These are phyloP conservation scores for Calypte anna DNA, from an alignment of 2,113 vertebrate species.

Conservation along the genomic window DNA sequence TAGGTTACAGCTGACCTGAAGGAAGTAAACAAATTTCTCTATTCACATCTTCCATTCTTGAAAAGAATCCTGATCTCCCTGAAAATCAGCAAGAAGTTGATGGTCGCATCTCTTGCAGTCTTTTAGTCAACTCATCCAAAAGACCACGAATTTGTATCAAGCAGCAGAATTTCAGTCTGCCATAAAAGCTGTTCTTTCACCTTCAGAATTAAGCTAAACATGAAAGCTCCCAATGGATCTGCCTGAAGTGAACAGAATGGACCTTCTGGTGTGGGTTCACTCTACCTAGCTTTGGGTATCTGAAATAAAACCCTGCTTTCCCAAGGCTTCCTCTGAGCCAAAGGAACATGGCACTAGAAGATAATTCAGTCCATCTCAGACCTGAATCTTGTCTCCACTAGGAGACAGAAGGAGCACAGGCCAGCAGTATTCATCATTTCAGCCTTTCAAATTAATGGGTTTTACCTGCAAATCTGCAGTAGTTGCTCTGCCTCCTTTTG, in stretches of 20 bases:
- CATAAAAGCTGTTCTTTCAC: background rate
- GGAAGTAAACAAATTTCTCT: fast-evolving
- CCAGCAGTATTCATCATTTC: background rate
- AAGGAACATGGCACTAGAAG: background rate
- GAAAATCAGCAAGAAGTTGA: background rate
- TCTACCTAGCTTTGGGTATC: background rate
- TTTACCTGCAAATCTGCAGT: background rate
- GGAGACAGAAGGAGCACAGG: background rate
- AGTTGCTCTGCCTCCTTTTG: background rate
- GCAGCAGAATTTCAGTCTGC: background rate
- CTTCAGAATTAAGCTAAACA: background rate
- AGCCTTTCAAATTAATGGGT: background rate
- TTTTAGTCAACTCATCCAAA: background rate
- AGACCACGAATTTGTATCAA: background rate
- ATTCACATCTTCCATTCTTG: background rate
- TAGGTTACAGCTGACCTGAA: background rate
- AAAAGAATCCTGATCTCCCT: background rate
- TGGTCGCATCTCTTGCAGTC: background rate
- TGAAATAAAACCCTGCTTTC: background rate
- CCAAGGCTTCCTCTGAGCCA: background rate
- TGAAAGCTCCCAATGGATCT: background rate
- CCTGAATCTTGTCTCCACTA: background rate
- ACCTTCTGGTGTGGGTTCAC: background rate
- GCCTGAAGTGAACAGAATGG: background rate
- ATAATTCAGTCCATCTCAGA: background rate